Conservation (phyloP, 2,888 invertebrate species). For the Ypsolopha sequella region DNA sequence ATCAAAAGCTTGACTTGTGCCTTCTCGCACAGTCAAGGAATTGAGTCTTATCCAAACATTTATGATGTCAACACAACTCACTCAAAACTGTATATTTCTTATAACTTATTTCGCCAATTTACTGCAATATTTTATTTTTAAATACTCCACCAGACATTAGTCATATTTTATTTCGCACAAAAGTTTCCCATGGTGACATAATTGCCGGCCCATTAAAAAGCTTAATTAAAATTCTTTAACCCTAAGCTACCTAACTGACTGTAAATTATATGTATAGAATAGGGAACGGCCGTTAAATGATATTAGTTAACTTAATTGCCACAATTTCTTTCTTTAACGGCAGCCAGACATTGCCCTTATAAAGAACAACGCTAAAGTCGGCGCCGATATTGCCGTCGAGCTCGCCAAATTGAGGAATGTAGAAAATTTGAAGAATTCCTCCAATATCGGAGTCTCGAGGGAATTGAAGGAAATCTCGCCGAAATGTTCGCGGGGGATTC, state of each 20-base stretch:
- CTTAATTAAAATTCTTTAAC: conserved; percentile 29
- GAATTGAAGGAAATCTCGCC: conserved; percentile 15
- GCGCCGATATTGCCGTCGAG: conserved; percentile 82
- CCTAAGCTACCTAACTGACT: conserved; percentile 13
- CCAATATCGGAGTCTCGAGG: conserved; percentile 31
- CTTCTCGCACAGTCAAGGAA: too few relatives aligned
- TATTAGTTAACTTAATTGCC: conserved; percentile 37
- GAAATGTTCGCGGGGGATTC: conserved; percentile 31
- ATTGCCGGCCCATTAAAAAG: conserved; percentile 22
- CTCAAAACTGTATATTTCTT: too few relatives aligned
- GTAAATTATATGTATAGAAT: conserved; percentile 40
- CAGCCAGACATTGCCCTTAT: conserved; percentile 88
- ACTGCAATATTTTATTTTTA: too few relatives aligned
- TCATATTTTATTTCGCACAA: too few relatives aligned
- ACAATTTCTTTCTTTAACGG: conserved; percentile 49
- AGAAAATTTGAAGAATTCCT: conserved; percentile 26
- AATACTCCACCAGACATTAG: too few relatives aligned
- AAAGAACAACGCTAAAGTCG: conserved; percentile 91
- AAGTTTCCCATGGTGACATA: too few relatives aligned
- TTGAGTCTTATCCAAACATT: too few relatives aligned
- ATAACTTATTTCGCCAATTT: too few relatives aligned
- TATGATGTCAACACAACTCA: too few relatives aligned
- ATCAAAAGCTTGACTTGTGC: too few relatives aligned
- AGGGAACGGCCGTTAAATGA: conserved; percentile 33
- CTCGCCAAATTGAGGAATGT: conserved; percentile 56